Percentiles rank a stretch among this genome's conserved stretches.
Conservation (phyloP, 2,113 vertebrate species). For the Mesitornis unicolor region DNA sequence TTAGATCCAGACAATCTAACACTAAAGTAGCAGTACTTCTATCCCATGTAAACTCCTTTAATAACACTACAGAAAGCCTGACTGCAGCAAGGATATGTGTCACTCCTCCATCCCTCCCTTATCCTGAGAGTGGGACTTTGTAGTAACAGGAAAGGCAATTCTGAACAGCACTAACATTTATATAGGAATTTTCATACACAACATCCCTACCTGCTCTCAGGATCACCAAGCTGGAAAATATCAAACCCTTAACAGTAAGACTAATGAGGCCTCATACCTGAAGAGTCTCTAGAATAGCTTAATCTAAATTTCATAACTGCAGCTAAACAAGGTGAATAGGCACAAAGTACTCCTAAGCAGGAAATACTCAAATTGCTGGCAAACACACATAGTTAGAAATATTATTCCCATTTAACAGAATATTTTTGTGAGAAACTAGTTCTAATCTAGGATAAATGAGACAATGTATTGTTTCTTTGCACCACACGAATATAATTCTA, state of each 20-base stretch:
- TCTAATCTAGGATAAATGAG: background rate
- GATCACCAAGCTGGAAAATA: background rate
- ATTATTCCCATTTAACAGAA: background rate
- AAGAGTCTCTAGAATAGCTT: background rate
- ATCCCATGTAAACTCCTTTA: background rate
- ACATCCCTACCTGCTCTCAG: background rate
- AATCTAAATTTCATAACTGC: background rate
- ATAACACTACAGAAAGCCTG: background rate
- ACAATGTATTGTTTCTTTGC: fast-evolving
- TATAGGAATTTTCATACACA: background rate
- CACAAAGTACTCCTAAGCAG: background rate
- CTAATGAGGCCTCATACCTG: background rate
- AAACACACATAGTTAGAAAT: background rate
- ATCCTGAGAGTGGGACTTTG: background rate
- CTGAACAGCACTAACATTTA: background rate
- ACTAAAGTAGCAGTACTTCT: background rate
- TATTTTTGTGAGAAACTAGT: background rate
- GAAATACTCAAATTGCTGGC: background rate
- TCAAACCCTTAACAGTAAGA: background rate
- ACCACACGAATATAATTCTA: background rate
- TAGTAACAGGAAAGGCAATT: background rate
- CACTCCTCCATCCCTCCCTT: background rate
- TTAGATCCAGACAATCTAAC: background rate
- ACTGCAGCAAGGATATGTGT: background rate
- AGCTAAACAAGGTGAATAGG: background rate